phyloP scores from a whole-genome alignment of 2,888 invertebrate genomes.

The Cordilura impudica region DNA sequence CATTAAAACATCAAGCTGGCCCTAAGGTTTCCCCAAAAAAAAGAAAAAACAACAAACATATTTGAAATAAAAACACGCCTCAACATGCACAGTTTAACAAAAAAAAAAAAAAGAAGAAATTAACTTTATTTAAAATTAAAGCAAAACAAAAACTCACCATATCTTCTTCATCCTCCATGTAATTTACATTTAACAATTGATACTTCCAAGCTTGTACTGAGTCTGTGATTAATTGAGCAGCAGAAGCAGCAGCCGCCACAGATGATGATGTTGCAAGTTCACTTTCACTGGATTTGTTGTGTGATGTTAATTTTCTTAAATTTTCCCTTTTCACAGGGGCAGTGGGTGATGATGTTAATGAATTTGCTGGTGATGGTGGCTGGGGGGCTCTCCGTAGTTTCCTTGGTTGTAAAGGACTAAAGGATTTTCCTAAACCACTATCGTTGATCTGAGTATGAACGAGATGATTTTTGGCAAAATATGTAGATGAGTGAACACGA shows the following conservation, averaged over 20 bases:
- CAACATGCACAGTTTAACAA: constrained; percentile 12
- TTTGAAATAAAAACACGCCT: background rate
- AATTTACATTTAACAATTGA: constrained; percentile 73
- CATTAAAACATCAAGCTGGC: constrained; percentile 47
- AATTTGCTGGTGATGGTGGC: constrained; percentile 60
- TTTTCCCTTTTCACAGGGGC: constrained; percentile 7
- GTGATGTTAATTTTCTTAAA: background rate
- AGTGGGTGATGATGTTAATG: constrained; percentile 47
- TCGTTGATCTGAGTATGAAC: constrained; percentile 20
- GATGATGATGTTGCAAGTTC: background rate
- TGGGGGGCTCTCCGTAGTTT: constrained; percentile 58
- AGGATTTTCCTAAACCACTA: constrained; percentile 58
- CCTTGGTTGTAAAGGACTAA: constrained; percentile 39
- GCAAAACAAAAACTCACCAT: constrained; percentile 72
- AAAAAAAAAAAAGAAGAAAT: constrained; percentile 11
- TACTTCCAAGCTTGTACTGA: constrained; percentile 76
- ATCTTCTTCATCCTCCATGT: constrained; percentile 78
- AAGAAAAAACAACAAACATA: constrained; percentile 15
- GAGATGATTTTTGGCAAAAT: constrained; percentile 67
- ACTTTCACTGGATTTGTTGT: background rate
- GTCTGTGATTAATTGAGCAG: constrained; percentile 2
- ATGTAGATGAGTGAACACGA: constrained; percentile 68
- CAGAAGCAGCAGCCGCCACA: background rate
- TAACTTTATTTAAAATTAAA: constrained; percentile 1
- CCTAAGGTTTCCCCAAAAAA: constrained; percentile 35